Base-by-base conservation (phyloP, 2,888 invertebrate genomes). In the Euspilapteryx auroguttella region DNA sequence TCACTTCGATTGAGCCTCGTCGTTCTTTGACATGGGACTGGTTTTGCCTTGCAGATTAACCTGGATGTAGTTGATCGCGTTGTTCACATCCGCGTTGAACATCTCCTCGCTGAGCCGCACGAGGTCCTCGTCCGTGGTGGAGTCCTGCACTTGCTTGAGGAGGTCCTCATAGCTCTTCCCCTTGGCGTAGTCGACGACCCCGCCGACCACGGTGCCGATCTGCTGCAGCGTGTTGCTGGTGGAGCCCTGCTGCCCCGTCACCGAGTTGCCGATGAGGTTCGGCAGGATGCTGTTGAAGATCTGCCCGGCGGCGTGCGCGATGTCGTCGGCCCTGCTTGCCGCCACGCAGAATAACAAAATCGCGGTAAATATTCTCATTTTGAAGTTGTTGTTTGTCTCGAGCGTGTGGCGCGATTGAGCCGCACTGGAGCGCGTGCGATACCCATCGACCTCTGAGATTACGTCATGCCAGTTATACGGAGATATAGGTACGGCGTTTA, bases 21-120 rank as follows among this genome's bases (percentile, higher is more conserved):
- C 91, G 28, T 63, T 78, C 34, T 73, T 73, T 15, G 84, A 85
- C 44, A 82, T 79, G 25, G 87, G 82, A 12, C 81, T 80, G 5
- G 89, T 89, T 54, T 81, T 81, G 34, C 86, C 86, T 64, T 91
- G 91, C 35, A 83, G 58, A 56, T 89, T 87, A 17, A 90, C 61
- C 17, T 79, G 81, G 25, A 89, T 81, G 44, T 81, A 79, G 44
- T 64, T 80, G 28, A 85, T 75, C n/a, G 86, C 86, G 49, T 87
- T 89, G 55, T 88, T 89, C 13, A 71, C 58, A 47, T 91, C 91
- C 41, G 85, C 81, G 36, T 78, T 80, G 44, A 86, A 81, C 42
- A 91, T 73, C 34, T 80, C 80, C 51, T 90, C 90, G 12, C 87
- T 82, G 36, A 90, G 65, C 27, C 83, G 79, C 32, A 82, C 75